A percentile compares a stretch with the other conserved stretches of the same genome.
Conservation (phyloP, 2,888 invertebrate species). For the Adineta ricciae region DNA sequence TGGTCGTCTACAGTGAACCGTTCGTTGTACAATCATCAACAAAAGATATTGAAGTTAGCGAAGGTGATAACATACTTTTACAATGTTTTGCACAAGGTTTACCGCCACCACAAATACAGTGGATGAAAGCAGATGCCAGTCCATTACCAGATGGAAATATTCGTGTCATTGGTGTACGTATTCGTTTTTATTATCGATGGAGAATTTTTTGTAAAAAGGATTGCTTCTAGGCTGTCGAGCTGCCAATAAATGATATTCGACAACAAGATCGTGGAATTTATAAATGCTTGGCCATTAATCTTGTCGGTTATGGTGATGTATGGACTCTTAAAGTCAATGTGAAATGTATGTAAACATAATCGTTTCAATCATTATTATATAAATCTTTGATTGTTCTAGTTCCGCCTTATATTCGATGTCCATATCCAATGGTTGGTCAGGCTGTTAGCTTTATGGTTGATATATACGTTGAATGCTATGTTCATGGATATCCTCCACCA, state of each 20-base stretch:
- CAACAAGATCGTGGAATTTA: slow-evolving; percentile 29
- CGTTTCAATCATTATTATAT: not conserved
- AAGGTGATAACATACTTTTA: slow-evolving; percentile 27
- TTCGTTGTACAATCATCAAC: slow-evolving; percentile 32
- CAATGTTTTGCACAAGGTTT: slow-evolving; percentile 32
- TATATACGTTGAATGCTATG: slow-evolving; percentile 33
- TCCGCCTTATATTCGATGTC: slow-evolving; percentile 32
- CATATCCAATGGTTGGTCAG: slow-evolving; percentile 30
- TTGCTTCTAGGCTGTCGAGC: slow-evolving; percentile 21
- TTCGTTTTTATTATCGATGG: not conserved
- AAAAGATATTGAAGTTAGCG: slow-evolving; percentile 31
- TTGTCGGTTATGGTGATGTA: slow-evolving; percentile 32
- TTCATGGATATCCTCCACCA: slow-evolving; percentile 33
- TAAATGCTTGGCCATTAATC: slow-evolving; percentile 33
- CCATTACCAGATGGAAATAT: slow-evolving; percentile 31
- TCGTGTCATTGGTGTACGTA: slow-evolving; percentile 23
- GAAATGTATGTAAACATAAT: slow-evolving; percentile 24
- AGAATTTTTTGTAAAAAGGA: not conserved
- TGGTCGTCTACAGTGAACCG: slow-evolving; percentile 32
- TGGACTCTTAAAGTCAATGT: slow-evolving; percentile 34
- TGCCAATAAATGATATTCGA: slow-evolving; percentile 27
- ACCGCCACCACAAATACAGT: slow-evolving; percentile 32
- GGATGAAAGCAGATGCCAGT: slow-evolving; percentile 32
- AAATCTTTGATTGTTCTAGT: slow-evolving; percentile 15
- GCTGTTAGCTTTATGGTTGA: slow-evolving; percentile 31